Evolutionary conservation across 1,140 invertebrate species (phyloP), one percentile per base, ranked within the genome.

Genomic region (Rhyzopertha dominica): DNA sequence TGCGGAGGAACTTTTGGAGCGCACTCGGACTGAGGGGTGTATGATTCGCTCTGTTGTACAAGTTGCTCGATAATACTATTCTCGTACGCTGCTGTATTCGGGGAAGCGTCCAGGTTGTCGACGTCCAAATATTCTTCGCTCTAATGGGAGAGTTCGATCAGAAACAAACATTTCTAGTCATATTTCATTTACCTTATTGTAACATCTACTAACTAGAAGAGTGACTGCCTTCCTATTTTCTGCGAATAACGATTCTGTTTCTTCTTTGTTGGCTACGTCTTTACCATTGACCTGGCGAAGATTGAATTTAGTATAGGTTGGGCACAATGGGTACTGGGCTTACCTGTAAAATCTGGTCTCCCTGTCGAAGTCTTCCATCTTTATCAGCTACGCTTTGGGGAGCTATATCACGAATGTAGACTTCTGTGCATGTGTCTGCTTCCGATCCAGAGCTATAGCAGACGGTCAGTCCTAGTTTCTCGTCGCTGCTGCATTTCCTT

Each of bases 281-380:
- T 70, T 71, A 9, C 75, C 76, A 44, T 78, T 78, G 22, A 77
- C 69, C 59, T 71, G 45, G 13, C 63, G 58, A 43, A 34, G 45
- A 30, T 10, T 30, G 9, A 49, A 31, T 28, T n/a, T n/a, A n/a
- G n/a, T n/a, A n/a, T n/a, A n/a, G n/a, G n/a, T n/a, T n/a, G n/a
- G n/a, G n/a, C n/a, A n/a, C n/a, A 46, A 20, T 18, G 19, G 2
- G 25, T n/a, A 25, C n/a, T 25, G 7, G 24, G n/a, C 51, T 61
- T 58, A 77, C 74, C 60, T 76, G 79, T 42, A 86, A 64, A 49
- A 86, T 83, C 68, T 87, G 84, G 69, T 87, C 85, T 22, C 84
- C 84, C 56, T 83, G 78, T 35, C 77, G 63, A 4, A 87, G 71
- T 30, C 80, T 70, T 8, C 82, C 83, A 64, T 85, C 80, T 35